Evolutionary conservation across 2,113 vertebrate genomes (phyloP).

Genomic region (Myotis lucifugus): DNA sequence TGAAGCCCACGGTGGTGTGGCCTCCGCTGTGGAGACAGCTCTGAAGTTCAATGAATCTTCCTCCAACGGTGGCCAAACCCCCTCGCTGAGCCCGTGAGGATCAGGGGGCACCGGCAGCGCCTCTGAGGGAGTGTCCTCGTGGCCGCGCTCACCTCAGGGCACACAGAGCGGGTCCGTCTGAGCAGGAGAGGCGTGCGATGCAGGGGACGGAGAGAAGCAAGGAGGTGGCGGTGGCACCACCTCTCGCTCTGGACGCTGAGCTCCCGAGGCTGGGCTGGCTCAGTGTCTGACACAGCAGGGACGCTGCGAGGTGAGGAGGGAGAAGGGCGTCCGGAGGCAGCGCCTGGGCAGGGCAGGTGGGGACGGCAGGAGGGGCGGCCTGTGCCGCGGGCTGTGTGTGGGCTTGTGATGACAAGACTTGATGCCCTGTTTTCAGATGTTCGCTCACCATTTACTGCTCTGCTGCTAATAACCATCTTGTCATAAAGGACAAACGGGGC

Average conservation of each 20-base stretch:
- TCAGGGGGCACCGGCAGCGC: accelerated
- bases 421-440: conserved; percentile 56
- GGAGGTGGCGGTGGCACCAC: no score
- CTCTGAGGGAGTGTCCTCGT: not conserved
- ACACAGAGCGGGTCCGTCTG: accelerated
- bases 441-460: conserved; percentile 35
- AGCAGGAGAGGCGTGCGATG: not conserved
- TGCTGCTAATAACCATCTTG: conserved; percentile 64
- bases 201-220: not conserved
- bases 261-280: no score
- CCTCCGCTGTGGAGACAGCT: not conserved
- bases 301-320: not conserved
- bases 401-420: conserved; percentile 26
- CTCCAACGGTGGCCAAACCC: accelerated
- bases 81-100: not conserved
- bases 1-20: accelerated
- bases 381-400: not conserved
- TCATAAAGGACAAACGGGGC: conserved; percentile 62
- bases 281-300: not conserved
- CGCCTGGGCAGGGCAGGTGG: not conserved
- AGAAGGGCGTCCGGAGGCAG: not conserved
- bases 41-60: not conserved
- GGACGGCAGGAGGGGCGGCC: no score
- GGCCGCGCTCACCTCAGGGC: not conserved
- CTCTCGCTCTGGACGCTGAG: not conserved